Base-by-base conservation (phyloP, 2,888 invertebrate species). In the Heterodera filipjevi region DNA sequence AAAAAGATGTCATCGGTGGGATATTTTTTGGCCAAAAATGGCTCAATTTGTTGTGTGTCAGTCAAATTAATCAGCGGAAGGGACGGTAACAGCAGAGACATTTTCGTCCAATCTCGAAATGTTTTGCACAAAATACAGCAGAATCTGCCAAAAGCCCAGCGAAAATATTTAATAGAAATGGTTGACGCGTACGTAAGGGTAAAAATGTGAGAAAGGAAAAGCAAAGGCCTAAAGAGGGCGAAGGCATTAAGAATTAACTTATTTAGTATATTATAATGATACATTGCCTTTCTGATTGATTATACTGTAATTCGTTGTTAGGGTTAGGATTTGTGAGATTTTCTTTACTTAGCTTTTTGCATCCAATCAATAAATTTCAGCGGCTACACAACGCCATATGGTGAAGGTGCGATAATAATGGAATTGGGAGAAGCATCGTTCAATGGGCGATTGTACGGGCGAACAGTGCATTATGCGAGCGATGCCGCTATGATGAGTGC, bases 1-100 rank as follows among this genome's bases (percentile, higher is more conserved):
- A n/a, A 59, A 59, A 59, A 27, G 59, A 27, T 27, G n/a, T n/a
- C n/a, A n/a, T 59, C 59, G 59, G 59, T 59, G 59, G 59, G 59
- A 59, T 59, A 59, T 59, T 59, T 27, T n/a, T 27, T 10, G n/a
- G 27, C 59, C 39, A 39, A 39, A 27, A 19, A 27, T 10, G 59
- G 27, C 27, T n/a, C 22, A 59, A 27, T 59, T 59, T 10, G 22
- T 6, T 59, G 59, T 59, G 59, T 59, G 59, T 6, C 27, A 10
- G 59, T 59, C 22, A 59, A n/a, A 27, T 59, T 59, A 59, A 59
- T 27, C 22, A 27, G 59, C 27, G 27, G 1, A 27, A 59, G 59
- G 59, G 27, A 59, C 22, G 27, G 6, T 27, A 59, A 59, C 27
- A 12, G 59, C n/a, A 59, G 59, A n/a, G 59, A 19, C 5, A 10